phyloP scores from a whole-genome alignment of 92 coral and sea anemone species.

The Phenganax stokvisi region DNA sequence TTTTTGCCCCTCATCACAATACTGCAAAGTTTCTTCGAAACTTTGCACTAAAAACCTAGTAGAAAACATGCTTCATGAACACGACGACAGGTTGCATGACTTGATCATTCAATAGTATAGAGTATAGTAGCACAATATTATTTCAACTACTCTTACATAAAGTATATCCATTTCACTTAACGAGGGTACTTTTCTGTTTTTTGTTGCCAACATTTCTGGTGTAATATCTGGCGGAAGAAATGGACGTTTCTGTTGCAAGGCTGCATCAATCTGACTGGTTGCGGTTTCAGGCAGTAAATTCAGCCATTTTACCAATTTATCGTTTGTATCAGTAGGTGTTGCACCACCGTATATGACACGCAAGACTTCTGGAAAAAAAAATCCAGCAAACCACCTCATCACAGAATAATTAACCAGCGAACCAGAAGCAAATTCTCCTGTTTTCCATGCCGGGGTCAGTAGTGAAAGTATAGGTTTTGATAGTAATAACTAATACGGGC shows the following conservation, averaged over 20 bases:
- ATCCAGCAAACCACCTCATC: no score
- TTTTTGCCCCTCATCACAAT: no score
- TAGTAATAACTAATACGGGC: no score
- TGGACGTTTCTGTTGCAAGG: constrained; percentile 35
- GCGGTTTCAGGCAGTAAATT: constrained; percentile 9
- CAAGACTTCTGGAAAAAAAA: not conserved
- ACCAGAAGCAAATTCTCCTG: no score
- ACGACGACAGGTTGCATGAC: no score
- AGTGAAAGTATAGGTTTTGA: no score
- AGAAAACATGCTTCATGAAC: no score
- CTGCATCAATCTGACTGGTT: constrained; percentile 15
- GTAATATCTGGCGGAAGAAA: constrained; percentile 22
- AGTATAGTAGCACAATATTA: not conserved
- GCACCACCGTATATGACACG: constrained; percentile 6
- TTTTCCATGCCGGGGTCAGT: no score
- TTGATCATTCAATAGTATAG: no score
- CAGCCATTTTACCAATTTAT: constrained; percentile 12
- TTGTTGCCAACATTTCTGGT: constrained; percentile 31
- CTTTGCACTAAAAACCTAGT: no score
- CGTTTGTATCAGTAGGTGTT: not conserved
- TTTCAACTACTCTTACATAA: constrained; percentile 10
- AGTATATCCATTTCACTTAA: constrained; percentile 27
- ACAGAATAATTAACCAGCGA: no score
- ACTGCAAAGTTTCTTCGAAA: no score
- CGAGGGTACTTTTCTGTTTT: constrained; percentile 23